Evolutionary conservation across 2,888 invertebrate genomes (phyloP).

Genomic region (Epinotia ramella): DNA sequence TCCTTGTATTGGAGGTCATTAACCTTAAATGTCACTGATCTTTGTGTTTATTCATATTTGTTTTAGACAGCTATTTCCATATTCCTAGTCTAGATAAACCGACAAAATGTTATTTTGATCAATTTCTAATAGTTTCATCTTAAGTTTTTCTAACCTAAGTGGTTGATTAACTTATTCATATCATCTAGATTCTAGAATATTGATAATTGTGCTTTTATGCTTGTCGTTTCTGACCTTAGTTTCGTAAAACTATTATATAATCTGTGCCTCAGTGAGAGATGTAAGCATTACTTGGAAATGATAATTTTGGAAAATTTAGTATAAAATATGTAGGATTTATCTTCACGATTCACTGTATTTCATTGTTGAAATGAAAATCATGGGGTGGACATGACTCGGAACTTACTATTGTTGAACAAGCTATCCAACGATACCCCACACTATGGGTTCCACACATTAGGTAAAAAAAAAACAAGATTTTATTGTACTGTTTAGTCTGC

Average conservation of each 20-base stretch:
- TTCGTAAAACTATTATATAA: too few relatives aligned
- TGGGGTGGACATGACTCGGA: too few relatives aligned
- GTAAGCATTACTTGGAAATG: constrained; percentile 2
- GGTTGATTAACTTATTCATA: not conserved
- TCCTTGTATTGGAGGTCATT: constrained; percentile 1
- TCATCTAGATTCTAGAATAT: not conserved
- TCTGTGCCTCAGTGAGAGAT: too few relatives aligned
- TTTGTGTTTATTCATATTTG: constrained; percentile 12
- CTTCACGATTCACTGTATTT: not conserved
- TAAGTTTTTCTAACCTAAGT: not conserved
- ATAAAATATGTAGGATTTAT: not conserved
- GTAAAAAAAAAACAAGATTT: too few relatives aligned
- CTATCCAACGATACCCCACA: too few relatives aligned
- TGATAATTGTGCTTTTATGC: not conserved
- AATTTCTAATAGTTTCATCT: not conserved
- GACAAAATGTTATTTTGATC: not conserved
- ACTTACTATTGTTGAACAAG: too few relatives aligned
- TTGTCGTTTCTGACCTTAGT: not conserved
- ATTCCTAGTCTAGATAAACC: not conserved
- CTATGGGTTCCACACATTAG: too few relatives aligned
- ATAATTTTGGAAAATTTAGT: not conserved
- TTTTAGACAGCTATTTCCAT: not conserved
- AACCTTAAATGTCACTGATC: constrained; percentile 18
- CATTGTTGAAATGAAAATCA: not conserved
- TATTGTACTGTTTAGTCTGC: too few relatives aligned